phyloP scores from a whole-genome alignment of 2,113 vertebrate species.

The Oceanites oceanicus region DNA sequence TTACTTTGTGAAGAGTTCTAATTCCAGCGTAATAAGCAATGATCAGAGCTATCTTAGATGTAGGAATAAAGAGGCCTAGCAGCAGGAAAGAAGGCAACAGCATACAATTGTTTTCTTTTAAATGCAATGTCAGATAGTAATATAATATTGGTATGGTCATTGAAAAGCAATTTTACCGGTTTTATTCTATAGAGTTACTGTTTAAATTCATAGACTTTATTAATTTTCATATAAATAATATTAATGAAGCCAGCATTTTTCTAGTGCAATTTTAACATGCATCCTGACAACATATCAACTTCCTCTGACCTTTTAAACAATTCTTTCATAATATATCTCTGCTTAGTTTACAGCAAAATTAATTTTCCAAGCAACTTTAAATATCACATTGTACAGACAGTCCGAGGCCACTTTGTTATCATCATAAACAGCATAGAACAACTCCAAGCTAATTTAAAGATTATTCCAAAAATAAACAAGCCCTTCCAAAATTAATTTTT shows the following conservation, averaged over 20 bases:
- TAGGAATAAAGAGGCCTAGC: background rate
- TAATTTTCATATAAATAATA: slow-evolving; percentile 37
- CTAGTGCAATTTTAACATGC: slow-evolving; percentile 39
- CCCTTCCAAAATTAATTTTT: background rate
- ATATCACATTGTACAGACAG: background rate
- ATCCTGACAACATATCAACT: slow-evolving; percentile 47
- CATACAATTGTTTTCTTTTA: background rate
- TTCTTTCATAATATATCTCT: background rate
- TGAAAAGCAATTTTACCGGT: background rate
- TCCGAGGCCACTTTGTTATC: background rate
- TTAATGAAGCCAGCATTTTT: slow-evolving; percentile 40
- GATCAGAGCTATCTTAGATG: background rate
- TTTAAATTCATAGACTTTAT: slow-evolving; percentile 27
- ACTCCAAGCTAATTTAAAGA: background rate
- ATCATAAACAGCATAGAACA: background rate
- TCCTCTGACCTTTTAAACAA: slow-evolving; percentile 53
- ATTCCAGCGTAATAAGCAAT: background rate
- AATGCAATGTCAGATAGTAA: background rate
- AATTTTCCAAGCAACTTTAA: slow-evolving; percentile 38
- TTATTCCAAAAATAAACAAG: background rate
- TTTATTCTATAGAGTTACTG: slow-evolving; percentile 14
- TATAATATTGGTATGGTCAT: background rate
- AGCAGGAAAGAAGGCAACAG: background rate
- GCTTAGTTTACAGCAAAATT: slow-evolving; percentile 17
- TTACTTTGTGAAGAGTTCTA: background rate